Evolutionary conservation across 2,113 vertebrate genomes (phyloP).

Genomic region (Eptatretus burgeri): DNA sequence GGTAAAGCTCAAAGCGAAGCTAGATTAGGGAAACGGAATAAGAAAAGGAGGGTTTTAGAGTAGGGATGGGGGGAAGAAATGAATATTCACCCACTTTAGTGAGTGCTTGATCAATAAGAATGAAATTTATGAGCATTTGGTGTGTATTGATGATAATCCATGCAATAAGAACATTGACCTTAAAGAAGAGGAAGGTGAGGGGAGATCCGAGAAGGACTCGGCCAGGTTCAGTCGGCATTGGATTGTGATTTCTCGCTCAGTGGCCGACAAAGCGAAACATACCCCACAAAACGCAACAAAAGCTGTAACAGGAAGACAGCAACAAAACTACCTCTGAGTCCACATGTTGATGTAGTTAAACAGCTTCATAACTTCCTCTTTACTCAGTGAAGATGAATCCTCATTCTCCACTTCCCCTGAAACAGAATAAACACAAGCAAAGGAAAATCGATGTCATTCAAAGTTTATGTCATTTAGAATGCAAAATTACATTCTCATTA

Average conservation of each 20-base stretch:
- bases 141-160: neutral
- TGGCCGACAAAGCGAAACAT: neutral
- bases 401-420: constrained; percentile 70
- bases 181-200: neutral
- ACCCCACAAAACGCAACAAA: neutral
- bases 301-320: neutral
- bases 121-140: neutral
- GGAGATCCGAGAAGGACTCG: neutral
- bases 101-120: neutral
- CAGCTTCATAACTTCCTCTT: constrained; percentile 89
- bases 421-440: constrained; percentile 13
- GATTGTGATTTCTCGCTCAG: neutral
- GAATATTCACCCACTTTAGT: neutral
- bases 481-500: too few species aligned
- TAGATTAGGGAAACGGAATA: neutral
- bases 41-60: neutral
- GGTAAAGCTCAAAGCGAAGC: neutral
- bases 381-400: constrained; percentile 84
- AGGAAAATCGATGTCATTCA: too few species aligned
- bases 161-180: neutral
- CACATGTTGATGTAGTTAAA: constrained; percentile 97
- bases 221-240: neutral
- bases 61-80: neutral
- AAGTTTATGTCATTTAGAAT: too few species aligned
- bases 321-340: constrained; percentile 60